These are phyloP conservation scores for Opisthograptis luteolata DNA, from an alignment of 2,888 invertebrate genomes.

Conservation along the genomic window DNA sequence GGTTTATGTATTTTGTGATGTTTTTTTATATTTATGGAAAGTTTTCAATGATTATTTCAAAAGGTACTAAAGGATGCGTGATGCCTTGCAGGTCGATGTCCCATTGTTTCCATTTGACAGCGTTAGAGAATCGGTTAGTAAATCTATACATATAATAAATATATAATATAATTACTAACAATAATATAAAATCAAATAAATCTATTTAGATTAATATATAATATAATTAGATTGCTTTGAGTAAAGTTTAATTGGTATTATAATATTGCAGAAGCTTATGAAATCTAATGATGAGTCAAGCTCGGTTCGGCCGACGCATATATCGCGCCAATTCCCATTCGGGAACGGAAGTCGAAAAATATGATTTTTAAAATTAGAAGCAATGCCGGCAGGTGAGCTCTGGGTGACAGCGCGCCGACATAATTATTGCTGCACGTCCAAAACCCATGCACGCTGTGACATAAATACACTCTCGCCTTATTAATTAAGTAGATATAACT, in stretches of 20 bases:
- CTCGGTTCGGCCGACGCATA: conserved; percentile 39
- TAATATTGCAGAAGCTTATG: conserved; percentile 22
- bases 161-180: too few species aligned
- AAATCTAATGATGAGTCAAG: conserved; percentile 40
- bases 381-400: conserved; percentile 75
- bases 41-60: background rate
- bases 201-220: too few species aligned
- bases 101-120: too few species aligned
- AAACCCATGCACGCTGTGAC: conserved; percentile 47
- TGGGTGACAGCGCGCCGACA: conserved; percentile 57
- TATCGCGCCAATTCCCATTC: conserved; percentile 78
- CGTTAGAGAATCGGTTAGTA: too few species aligned
- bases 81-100: too few species aligned
- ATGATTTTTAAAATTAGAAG: conserved; percentile 81
- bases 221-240: too few species aligned
- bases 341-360: conserved; percentile 81
- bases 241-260: too few species aligned
- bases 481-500: conserved; percentile 56
- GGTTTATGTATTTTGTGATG: conserved; percentile 1
- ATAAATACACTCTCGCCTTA: conserved; percentile 56
- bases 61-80: too few species aligned
- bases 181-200: too few species aligned
- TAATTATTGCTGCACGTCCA: conserved; percentile 39
- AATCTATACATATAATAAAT: too few species aligned
- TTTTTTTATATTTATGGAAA: conserved; percentile 15